Base-by-base conservation (phyloP, 30 jellyfish, hydroid and myxozoan species). In the Nemopilema nomurai region DNA sequence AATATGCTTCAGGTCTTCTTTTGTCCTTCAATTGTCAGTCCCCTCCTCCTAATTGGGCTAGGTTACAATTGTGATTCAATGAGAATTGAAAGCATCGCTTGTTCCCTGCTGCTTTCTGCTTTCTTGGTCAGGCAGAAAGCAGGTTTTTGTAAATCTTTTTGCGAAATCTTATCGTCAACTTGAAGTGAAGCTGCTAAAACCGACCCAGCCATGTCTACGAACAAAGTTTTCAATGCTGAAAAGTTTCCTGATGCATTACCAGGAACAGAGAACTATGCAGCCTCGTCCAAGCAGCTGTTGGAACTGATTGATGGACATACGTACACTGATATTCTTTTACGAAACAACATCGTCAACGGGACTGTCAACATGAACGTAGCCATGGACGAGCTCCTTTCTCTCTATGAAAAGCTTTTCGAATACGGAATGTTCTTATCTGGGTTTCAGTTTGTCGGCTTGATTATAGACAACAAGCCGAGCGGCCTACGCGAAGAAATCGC, bases 381-480 rank as follows among this genome's bases (percentile, higher is more conserved):
- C 7, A 7, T 72, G 21, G 85, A 82, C 21, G 91, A 82, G 52
- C 71, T 70, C 26, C 85, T 82, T n/a, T 71, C 91, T 8, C 85
- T 82, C 4, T 82, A 82, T 30, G 91, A 71, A 50, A 70, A 71
- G 85, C 74, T 82, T 24, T 82, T 82, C 51, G 91, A 82, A n/a
- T 82, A 82, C 69, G 91, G 91, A n/a, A 82, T 82, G 91, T 82
- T 82, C 67, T 72, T 82, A 8, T 82, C 91, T 62, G 91, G 91
- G 25, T 82, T 82, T 67, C 91, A 82, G 49, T 82, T 82, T 30
- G 91, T 82, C 49, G 91, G 91, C n/a, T 62, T 82, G 3, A 66
- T 82, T 53, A 70, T 82, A 49, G 91, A 82, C 69, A 82, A 68
- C 79, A 82, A 82, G 69, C 91, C 91, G n/a, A 69, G 70, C 57